phyloP scores from a whole-genome alignment of 1,140 invertebrate species.

The Drosophila albomicans region DNA sequence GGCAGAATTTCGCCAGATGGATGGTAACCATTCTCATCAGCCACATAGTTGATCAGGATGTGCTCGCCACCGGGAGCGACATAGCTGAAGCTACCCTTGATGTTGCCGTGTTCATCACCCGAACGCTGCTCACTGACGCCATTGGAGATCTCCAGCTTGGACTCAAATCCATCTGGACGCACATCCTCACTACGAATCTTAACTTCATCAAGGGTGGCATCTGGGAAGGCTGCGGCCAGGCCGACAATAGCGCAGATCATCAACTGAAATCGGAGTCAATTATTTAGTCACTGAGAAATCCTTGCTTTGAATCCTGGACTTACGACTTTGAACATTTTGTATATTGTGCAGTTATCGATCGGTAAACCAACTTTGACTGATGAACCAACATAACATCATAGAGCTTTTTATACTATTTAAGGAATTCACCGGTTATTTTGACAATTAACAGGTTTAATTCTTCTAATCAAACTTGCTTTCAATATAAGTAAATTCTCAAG shows the following conservation, averaged over 20 bases:
- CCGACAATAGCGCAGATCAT: slow-evolving; percentile 62
- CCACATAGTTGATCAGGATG: slow-evolving; percentile 86
- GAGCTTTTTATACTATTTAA: slow-evolving; percentile 52
- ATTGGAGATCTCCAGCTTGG: slow-evolving; percentile 86
- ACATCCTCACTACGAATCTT: slow-evolving; percentile 40
- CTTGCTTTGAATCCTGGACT: slow-evolving; percentile 35
- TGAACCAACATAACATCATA: slow-evolving; percentile 13
- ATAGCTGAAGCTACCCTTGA: slow-evolving; percentile 53
- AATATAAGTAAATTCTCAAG: too few species aligned
- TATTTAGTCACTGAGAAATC: too few species aligned
- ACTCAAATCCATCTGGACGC: slow-evolving; percentile 54
- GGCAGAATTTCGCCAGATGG: slow-evolving; percentile 85
- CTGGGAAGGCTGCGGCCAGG: slow-evolving; percentile 48
- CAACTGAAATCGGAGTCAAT: slow-evolving; percentile 36
- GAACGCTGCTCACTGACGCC: slow-evolving; percentile 84
- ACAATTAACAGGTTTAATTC: too few species aligned
- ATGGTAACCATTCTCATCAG: slow-evolving; percentile 87
- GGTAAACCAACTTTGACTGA: slow-evolving; percentile 66
- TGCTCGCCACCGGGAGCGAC: slow-evolving; percentile 82
- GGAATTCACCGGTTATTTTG: neutral
- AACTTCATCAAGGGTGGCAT: slow-evolving; percentile 41
- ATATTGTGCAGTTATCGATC: slow-evolving; percentile 45
- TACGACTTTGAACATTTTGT: slow-evolving; percentile 76
- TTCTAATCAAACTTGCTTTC: too few species aligned
- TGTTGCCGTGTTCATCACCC: slow-evolving; percentile 71